Conservation (phyloP, 1,140 invertebrate genomes). For the Panonychus citri region DNA sequence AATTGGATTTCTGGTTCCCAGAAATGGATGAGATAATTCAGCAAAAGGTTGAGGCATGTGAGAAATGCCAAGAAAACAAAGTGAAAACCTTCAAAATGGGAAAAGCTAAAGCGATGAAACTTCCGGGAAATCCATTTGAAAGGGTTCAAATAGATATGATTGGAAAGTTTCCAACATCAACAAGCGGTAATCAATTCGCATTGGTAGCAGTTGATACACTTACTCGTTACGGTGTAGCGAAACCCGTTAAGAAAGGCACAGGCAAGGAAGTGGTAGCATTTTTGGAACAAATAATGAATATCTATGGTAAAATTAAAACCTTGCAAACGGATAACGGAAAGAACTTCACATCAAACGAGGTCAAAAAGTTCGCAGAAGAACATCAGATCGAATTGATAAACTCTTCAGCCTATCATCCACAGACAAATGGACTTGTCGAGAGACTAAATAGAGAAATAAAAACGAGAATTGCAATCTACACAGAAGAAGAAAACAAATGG, state of each 20-base stretch:
- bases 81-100: no score
- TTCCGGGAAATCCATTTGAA: neutral
- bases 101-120: neutral
- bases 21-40: neutral
- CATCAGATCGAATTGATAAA: neutral
- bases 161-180: neutral
- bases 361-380: neutral
- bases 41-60: neutral
- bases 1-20: neutral
- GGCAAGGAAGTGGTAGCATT: neutral
- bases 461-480: neutral
- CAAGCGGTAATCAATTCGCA: neutral
- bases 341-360: neutral
- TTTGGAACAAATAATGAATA: neutral
- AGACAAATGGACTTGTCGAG: neutral
- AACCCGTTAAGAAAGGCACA: neutral
- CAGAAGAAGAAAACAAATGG: neutral
- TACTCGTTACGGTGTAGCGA: neutral
- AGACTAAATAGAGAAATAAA: neutral
- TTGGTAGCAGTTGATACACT: neutral
- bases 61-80: neutral
- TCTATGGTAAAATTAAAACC: neutral
- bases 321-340: neutral
- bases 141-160: neutral
- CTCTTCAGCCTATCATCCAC: neutral